Conservation (phyloP, 2,888 invertebrate species). For the Tanypteryx hageni region DNA sequence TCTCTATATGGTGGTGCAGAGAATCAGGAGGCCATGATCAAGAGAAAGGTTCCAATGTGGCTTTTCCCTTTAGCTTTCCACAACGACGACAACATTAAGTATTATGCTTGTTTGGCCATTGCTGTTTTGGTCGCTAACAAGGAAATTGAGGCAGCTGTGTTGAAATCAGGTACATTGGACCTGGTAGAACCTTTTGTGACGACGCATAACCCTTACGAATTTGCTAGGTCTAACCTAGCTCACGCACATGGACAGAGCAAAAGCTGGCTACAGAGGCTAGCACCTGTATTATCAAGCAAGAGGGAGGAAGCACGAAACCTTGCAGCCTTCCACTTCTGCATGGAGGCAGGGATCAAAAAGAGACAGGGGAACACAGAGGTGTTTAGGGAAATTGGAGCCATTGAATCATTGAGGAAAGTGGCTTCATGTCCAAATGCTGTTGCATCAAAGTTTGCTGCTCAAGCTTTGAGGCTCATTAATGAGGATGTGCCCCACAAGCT, state of each 20-base stretch:
- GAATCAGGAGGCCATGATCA: constrained; percentile 98
- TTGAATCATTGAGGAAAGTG: constrained; percentile 95
- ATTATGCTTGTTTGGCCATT: constrained; percentile 98
- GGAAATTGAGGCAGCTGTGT: constrained; percentile 97
- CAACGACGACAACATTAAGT: constrained; percentile 97
- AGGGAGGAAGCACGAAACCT: constrained; percentile 96
- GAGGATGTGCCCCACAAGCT: constrained; percentile 98
- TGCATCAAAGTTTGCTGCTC: constrained; percentile 97
- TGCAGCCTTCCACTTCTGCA: constrained; percentile 98
- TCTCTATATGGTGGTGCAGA: constrained; percentile 97
- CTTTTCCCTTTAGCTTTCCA: constrained; percentile 98
- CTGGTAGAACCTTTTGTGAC: constrained; percentile 98
- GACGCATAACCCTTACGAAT: constrained; percentile 95
- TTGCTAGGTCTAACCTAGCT: constrained; percentile 93
- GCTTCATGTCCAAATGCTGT: constrained; percentile 99
- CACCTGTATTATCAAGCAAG: constrained; percentile 95
- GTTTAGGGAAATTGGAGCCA: constrained; percentile 95
- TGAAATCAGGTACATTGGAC: constrained; percentile 96
- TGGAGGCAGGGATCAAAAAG: constrained; percentile 99
- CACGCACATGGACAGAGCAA: constrained; percentile 98
- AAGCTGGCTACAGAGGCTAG: constrained; percentile 94
- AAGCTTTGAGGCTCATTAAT: constrained; percentile 93
- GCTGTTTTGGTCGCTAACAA: constrained; percentile 97
- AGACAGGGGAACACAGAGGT: constrained; percentile 93
- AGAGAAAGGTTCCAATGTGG: constrained; percentile 96